Percentiles rank a stretch among this genome's conserved stretches.
Conservation (phyloP, 1,140 invertebrate species). For the Penaeus japonicus region DNA sequence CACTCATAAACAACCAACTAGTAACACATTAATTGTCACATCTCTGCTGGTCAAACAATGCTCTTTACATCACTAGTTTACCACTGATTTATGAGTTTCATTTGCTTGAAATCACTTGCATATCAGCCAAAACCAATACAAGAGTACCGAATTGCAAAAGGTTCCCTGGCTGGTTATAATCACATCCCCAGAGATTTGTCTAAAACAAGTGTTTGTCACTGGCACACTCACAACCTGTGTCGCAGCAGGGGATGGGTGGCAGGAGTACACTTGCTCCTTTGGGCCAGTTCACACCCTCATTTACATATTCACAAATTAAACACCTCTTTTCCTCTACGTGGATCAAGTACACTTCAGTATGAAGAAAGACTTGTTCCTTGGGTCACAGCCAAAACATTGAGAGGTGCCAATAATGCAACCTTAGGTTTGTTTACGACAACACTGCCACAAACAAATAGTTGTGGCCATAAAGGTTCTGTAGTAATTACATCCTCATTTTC, state of each 20-base stretch:
- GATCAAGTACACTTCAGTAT: too few species aligned
- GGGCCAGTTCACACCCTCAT: too few species aligned
- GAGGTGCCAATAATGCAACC: conserved; percentile 28
- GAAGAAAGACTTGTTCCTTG: conserved; percentile 14
- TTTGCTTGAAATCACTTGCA: too few species aligned
- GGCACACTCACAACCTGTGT: conserved; percentile 14
- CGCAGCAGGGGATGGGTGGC: conserved; percentile 3
- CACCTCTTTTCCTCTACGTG: too few species aligned
- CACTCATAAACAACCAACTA: conserved; percentile 27
- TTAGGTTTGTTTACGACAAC: not conserved
- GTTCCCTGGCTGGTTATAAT: too few species aligned
- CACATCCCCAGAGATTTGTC: too few species aligned
- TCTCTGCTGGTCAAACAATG: not conserved
- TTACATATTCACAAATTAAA: too few species aligned
- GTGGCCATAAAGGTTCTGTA: too few species aligned
- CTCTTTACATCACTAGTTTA: conserved; percentile 11
- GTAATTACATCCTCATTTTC: too few species aligned
- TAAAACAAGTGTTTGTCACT: too few species aligned
- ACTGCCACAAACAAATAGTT: not conserved
- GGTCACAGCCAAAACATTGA: conserved; percentile 28
- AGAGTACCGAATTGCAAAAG: too few species aligned
- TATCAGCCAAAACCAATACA: too few species aligned
- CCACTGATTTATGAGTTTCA: not conserved
- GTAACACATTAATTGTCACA: conserved; percentile 28
- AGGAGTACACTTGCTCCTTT: not conserved